phyloP scores from a whole-genome alignment of 2,888 invertebrate species.

The Silvanus unidentatus region DNA sequence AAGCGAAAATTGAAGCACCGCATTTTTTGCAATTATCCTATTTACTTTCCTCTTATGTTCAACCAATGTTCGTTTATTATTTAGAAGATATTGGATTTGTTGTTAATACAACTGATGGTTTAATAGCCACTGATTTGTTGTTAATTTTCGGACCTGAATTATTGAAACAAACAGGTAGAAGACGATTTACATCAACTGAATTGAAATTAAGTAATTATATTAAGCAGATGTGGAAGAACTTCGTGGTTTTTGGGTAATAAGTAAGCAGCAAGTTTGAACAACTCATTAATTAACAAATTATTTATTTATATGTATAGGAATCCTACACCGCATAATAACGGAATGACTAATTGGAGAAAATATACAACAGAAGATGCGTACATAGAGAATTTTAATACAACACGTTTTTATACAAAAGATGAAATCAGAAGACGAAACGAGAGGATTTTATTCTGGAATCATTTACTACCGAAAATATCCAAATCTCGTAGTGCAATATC shows the following conservation, averaged over 20 bases:
- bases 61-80: slow-evolving; percentile 53
- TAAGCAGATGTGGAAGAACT: slow-evolving; percentile 49
- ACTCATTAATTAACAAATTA: too few species aligned
- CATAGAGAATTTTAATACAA: slow-evolving; percentile 46
- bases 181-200: slow-evolving; percentile 56
- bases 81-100: slow-evolving; percentile 50
- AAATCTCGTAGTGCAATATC: slow-evolving; percentile 21
- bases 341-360: slow-evolving; percentile 55
- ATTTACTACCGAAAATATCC: slow-evolving; percentile 42
- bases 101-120: slow-evolving; percentile 51
- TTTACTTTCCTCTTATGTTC: slow-evolving; percentile 37
- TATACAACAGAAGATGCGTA: slow-evolving; percentile 52
- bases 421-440: slow-evolving; percentile 21
- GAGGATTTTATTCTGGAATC: slow-evolving; percentile 44
- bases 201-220: slow-evolving; percentile 52
- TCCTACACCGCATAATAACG: slow-evolving; percentile 50
- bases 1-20: slow-evolving; percentile 53
- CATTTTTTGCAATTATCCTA: slow-evolving; percentile 50
- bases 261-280: too few species aligned
- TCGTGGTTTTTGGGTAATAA: slow-evolving; percentile 45
- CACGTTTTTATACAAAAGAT: slow-evolving; percentile 12
- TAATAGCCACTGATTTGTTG: slow-evolving; percentile 62
- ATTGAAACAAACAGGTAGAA: slow-evolving; percentile 60
- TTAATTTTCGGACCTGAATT: slow-evolving; percentile 61
- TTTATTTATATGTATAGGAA: slow-evolving; percentile 43